A percentile compares a stretch with the other conserved stretches of the same genome.
These are phyloP conservation scores for Kuschelorhynchus macadamiae DNA, from an alignment of 2,888 invertebrate species.

Conservation along the genomic window DNA sequence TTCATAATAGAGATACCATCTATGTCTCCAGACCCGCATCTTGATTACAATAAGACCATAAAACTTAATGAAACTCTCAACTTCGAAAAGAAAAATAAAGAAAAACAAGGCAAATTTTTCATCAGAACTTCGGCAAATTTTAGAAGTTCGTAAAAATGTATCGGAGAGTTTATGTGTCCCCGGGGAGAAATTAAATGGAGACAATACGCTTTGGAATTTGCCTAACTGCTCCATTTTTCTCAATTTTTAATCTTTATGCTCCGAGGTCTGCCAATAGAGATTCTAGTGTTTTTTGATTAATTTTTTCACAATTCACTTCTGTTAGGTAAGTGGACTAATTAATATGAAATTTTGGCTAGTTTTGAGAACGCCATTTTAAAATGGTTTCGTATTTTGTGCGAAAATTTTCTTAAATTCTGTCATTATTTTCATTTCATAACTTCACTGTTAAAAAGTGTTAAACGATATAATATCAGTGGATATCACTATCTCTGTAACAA, in stretches of 20 bases:
- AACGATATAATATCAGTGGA: too few relatives aligned
- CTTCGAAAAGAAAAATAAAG: slow-evolving; percentile 37
- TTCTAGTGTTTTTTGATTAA: slow-evolving; percentile 1
- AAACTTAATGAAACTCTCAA: slow-evolving; percentile 40
- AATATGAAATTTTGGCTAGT: too few relatives aligned
- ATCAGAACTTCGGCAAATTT: slow-evolving; percentile 47
- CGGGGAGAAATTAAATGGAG: slow-evolving; percentile 48
- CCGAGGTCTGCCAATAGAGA: slow-evolving; percentile 38
- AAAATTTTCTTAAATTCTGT: too few relatives aligned
- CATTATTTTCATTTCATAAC: too few relatives aligned
- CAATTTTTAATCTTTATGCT: slow-evolving; percentile 50
- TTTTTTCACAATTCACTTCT: too few relatives aligned
- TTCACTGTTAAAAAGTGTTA: too few relatives aligned
- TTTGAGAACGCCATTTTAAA: too few relatives aligned
- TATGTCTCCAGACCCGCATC: too few relatives aligned
- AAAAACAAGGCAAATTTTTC: slow-evolving; percentile 43
- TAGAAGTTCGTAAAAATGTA: slow-evolving; percentile 50
- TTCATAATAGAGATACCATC: too few relatives aligned
- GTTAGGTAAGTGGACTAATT: too few relatives aligned
- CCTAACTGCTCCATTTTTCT: slow-evolving; percentile 51
- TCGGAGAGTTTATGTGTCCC: slow-evolving; percentile 51
- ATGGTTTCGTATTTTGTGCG: too few relatives aligned
- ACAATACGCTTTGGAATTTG: slow-evolving; percentile 51
- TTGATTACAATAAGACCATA: slow-evolving; percentile 18
- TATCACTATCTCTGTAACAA: too few relatives aligned